Evolutionary conservation across 2,888 invertebrate genomes (phyloP).

Genomic region (Caenorhabditis sp.): DNA sequence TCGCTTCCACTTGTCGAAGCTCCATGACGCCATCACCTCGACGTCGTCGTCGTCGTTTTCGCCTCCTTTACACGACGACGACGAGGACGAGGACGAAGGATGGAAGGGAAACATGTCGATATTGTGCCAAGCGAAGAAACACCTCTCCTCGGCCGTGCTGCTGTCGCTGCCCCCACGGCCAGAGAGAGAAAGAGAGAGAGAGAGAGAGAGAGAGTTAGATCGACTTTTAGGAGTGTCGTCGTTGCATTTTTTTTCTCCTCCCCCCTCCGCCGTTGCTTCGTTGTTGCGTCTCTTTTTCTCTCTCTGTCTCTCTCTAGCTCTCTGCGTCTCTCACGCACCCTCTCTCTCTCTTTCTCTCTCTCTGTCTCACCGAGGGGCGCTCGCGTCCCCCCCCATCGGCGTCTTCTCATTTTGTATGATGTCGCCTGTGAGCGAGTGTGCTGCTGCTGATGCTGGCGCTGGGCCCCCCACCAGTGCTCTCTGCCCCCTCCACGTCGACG

Average conservation of each 20-base stretch:
- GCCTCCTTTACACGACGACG: conserved; percentile 5
- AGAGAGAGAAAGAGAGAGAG: neutral
- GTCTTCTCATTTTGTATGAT: conserved; percentile 1
- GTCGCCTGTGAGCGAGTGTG: neutral
- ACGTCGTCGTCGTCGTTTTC: neutral
- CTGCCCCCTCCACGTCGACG: conserved; percentile 5
- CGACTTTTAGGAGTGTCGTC: conserved; percentile 57
- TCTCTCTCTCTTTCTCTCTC: neutral
- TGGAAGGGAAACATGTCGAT: conserved; percentile 10
- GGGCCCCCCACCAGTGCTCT: neutral
- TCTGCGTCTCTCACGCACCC: neutral
- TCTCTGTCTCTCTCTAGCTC: neutral
- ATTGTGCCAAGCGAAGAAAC: neutral
- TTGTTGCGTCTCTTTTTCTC: conserved; percentile 2
- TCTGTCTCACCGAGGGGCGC: too few relatives aligned
- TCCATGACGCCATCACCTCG: too few relatives aligned
- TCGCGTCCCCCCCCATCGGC: neutral
- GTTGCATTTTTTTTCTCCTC: conserved; percentile 49
- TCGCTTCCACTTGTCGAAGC: neutral
- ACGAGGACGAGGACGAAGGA: neutral
- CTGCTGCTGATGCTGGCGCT: neutral
- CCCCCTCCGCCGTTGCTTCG: conserved; percentile 3
- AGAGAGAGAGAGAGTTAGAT: conserved; percentile 10
- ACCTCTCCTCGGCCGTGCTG: neutral
- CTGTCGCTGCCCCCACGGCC: too few relatives aligned